Base-by-base conservation (phyloP, 2,113 vertebrate species). In the Hippocampus mohnikei region DNA sequence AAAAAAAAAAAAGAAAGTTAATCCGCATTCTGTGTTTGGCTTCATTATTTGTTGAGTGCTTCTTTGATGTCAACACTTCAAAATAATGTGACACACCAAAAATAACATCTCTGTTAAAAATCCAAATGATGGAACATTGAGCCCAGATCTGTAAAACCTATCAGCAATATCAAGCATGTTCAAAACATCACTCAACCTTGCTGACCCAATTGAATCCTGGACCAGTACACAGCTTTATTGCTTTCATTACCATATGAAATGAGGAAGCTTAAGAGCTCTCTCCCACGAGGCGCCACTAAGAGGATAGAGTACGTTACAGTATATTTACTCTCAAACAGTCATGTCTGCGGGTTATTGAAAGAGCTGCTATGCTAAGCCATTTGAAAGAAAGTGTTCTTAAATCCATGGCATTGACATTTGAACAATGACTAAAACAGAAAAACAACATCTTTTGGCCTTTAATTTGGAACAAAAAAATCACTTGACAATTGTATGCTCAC, bases 201-300 rank as follows among this genome's bases (percentile, higher is more conserved):
- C 33, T 63, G 60, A 63, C 37, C 37, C 4, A n/a, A 63, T 41
- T 18, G 41, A 41, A 41, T 20, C 8, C 8, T 41, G 20, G 18
- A 63, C 21, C 10, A n/a, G 18, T 21, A 63, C 60, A 40, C 12
- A 63, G 60, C 37, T 59, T 59, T 63, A 41, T 21, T 41, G n/a
- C 27, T 50, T 73, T 60, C 23, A 76, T 72, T 74, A 72, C 55
- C 61, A 60, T 37, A 20, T 60, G 77, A 72, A 66, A 59, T 25
- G 15, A 41, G 25, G n/a, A 15, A n/a, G 53, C 52, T 53, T 9
- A n/a, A 53, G 68, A 71, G 55, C 40, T 59, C 23, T 68, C 65
- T 61, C 67, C 58, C 20, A 69, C 8, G 0, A 56, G 52, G 52
- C 52, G 8, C 55, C 20, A 4, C 20, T 70, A 40, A 48, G 46